Conservation (phyloP, 2,797 vertebrate genomes). For the Falco concolor region DNA sequence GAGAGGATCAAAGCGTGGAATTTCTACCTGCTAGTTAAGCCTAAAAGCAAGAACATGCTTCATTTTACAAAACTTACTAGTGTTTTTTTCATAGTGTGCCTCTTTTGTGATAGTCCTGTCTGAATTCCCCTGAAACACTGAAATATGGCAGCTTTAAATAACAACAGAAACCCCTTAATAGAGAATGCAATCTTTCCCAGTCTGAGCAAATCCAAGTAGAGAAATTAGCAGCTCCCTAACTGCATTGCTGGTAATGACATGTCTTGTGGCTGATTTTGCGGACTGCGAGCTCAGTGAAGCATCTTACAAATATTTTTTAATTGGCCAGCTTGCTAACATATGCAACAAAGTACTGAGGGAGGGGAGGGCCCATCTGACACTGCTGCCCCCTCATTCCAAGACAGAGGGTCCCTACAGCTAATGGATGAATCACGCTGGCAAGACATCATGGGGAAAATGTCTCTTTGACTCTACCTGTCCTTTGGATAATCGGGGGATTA, state of each 20-base stretch:
- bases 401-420: not conserved
- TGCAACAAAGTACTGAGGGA: not conserved
- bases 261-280: not conserved
- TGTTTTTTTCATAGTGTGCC: not conserved
- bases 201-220: not conserved
- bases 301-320: constrained; percentile 59
- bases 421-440: not conserved
- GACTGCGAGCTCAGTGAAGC: constrained; percentile 27
- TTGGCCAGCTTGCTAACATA: constrained; percentile 49
- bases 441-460: not conserved
- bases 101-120: not conserved
- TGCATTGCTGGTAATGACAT: not conserved
- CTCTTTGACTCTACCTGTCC: not conserved
- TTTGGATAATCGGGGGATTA: constrained; percentile 14
- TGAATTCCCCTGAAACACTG: not conserved
- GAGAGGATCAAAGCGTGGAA: rapidly evolving
- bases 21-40: not conserved
- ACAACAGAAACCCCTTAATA: not conserved
- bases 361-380: not conserved
- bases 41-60: not conserved
- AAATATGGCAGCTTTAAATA: not conserved
- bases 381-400: not conserved
- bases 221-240: constrained; percentile 32
- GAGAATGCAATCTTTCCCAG: not conserved
- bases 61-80: not conserved